Percentiles rank a stretch among this genome's conserved stretches.
phyloP scores from a whole-genome alignment of 2,888 invertebrate species.

The Nymphalis c-album region DNA sequence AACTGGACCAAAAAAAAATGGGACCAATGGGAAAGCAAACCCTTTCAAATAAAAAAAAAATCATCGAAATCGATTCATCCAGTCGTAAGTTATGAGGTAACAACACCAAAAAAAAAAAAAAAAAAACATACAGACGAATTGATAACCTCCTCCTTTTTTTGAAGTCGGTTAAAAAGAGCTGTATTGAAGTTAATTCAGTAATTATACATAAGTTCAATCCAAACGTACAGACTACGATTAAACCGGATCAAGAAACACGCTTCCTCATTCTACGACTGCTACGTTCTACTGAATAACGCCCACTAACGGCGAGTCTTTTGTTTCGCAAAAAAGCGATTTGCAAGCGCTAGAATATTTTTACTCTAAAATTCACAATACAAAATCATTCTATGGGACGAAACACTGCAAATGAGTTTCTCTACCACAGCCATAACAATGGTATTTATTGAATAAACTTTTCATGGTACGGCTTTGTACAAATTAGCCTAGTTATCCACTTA shows the following conservation, averaged over 20 bases:
- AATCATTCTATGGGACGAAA: background rate
- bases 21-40: too few species aligned
- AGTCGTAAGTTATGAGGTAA: too few species aligned
- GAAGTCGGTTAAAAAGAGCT: too few species aligned
- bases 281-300: constrained; percentile 20
- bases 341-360: background rate
- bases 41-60: too few species aligned
- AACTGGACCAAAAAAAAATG: too few species aligned
- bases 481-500: too few species aligned
- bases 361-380: background rate
- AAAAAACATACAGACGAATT: too few species aligned
- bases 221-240: constrained; percentile 2
- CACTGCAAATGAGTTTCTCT: background rate
- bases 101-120: too few species aligned
- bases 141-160: too few species aligned
- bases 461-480: background rate
- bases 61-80: too few species aligned
- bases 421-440: too few species aligned
- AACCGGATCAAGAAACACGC: background rate
- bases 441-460: background rate
- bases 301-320: background rate
- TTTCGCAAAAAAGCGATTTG: background rate
- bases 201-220: background rate
- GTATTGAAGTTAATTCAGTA: too few species aligned
- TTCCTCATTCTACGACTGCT: constrained; percentile 25